phyloP scores from a whole-genome alignment of 2,797 vertebrate species.

The Scolopax bukidnonensis region DNA sequence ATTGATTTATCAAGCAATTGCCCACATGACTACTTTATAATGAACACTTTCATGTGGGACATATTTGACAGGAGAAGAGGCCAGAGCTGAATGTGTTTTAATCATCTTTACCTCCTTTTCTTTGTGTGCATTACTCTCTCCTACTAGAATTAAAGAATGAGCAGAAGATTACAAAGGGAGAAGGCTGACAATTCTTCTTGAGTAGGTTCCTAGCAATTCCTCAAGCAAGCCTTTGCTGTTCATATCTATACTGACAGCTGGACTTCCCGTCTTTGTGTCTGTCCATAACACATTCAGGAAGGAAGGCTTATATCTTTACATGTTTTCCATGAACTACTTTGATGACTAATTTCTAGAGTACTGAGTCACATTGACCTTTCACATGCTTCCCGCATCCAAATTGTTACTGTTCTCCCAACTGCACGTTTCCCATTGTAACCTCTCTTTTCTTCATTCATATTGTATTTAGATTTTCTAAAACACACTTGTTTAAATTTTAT shows the following conservation, averaged over 20 bases:
- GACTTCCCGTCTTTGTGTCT: not conserved
- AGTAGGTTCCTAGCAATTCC: not conserved
- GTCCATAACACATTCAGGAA: conserved; percentile 32
- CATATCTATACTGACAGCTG: conserved; percentile 27
- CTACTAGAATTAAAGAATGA: not conserved
- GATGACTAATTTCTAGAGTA: conserved; percentile 16
- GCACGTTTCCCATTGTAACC: not conserved
- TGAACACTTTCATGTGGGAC: not conserved
- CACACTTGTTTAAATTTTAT: not conserved
- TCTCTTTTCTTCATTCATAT: not conserved
- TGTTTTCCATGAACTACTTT: conserved; percentile 22
- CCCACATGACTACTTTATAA: not conserved
- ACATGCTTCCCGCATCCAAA: not conserved
- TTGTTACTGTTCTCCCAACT: not conserved
- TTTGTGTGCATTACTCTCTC: not conserved
- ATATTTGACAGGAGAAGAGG: not conserved
- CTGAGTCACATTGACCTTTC: conserved; percentile 25
- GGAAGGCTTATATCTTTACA: conserved; percentile 53
- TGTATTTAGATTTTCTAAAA: not conserved
- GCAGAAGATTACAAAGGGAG: not conserved
- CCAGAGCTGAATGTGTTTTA: not conserved
- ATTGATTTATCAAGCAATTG: not conserved
- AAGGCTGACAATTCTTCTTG: not conserved
- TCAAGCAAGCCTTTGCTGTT: not conserved
- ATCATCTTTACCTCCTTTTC: not conserved